phyloP scores from a whole-genome alignment of 2,797 vertebrate genomes.

The Harpagifer antarcticus region DNA sequence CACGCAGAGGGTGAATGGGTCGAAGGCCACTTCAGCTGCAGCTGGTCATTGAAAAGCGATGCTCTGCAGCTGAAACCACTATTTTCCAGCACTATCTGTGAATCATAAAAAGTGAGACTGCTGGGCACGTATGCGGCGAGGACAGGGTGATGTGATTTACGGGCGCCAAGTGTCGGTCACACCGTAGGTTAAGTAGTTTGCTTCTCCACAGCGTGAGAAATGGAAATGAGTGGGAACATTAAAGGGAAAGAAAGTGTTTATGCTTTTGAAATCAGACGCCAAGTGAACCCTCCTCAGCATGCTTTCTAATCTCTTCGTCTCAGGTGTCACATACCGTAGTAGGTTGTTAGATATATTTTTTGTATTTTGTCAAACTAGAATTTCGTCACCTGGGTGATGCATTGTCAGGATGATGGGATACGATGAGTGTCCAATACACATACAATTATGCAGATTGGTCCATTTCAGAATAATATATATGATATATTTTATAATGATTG shows the following conservation, averaged over 20 bases:
- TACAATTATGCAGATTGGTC: neutral
- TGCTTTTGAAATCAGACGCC: conserved; percentile 49
- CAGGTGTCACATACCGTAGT: conserved; percentile 63
- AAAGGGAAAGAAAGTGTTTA: conserved; percentile 14
- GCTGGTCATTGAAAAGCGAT: conserved; percentile 71
- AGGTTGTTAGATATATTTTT: conserved; percentile 44
- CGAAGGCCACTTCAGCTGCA: conserved; percentile 75
- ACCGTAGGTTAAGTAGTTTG: conserved; percentile 44
- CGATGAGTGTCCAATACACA: conserved; percentile 16
- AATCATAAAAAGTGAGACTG: conserved; percentile 44
- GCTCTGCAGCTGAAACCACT: conserved; percentile 53
- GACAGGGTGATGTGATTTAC: conserved; percentile 54
- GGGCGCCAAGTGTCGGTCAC: conserved; percentile 52
- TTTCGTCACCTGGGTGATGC: conserved; percentile 10
- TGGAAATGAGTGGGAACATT: conserved; percentile 41
- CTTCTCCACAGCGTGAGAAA: conserved; percentile 56
- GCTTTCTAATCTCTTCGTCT: conserved; percentile 27
- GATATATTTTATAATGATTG: conserved; percentile 18
- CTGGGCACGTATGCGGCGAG: conserved; percentile 18
- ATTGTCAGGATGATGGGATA: conserved; percentile 14
- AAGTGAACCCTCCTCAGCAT: conserved; percentile 18
- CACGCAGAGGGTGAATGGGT: conserved; percentile 49
- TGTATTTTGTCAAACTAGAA: conserved; percentile 9
- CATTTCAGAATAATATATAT: too few relatives aligned
- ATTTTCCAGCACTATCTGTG: conserved; percentile 30